Percentiles rank a stretch among this genome's conserved stretches.
These are phyloP conservation scores for Andrena trimmerana DNA, from an alignment of 2,888 invertebrate genomes.

Conservation along the genomic window DNA sequence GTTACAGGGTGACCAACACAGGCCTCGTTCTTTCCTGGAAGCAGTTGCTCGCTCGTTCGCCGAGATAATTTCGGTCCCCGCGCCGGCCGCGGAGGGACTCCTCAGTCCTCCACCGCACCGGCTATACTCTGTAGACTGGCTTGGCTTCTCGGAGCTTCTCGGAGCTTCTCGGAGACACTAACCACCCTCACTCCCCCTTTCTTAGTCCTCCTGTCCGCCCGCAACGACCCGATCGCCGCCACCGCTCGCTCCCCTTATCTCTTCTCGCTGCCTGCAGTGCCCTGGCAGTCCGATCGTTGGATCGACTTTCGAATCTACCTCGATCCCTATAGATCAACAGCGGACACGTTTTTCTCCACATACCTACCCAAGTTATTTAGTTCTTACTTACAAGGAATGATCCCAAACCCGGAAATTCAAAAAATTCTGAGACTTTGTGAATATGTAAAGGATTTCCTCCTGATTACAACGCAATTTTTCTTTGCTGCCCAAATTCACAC, in stretches of 20 bases:
- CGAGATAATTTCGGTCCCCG: conserved; percentile 77
- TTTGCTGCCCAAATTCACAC: no score
- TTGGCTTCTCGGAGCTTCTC: no score
- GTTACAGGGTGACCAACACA: conserved; percentile 60
- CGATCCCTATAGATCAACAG: background rate
- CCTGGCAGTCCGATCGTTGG: background rate
- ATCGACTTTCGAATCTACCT: background rate
- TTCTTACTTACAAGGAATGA: no score
- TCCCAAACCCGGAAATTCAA: no score
- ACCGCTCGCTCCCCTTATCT: background rate
- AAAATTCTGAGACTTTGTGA: no score
- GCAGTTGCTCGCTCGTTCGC: conserved; percentile 75
- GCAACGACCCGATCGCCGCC: background rate
- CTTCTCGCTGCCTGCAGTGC: background rate
- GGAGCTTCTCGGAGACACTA: conserved; percentile 7
- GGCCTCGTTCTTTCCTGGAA: conserved; percentile 77
- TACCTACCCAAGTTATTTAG: background rate
- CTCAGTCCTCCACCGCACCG: background rate
- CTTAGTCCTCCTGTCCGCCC: background rate
- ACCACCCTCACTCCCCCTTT: conserved; percentile 27
- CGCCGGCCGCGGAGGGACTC: conserved; percentile 51
- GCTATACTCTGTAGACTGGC: conserved; percentile 19
- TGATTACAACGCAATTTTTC: no score
- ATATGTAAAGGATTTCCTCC: no score
- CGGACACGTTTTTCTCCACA: background rate